phyloP scores from a whole-genome alignment of 2,888 invertebrate genomes.

The Acleris emargana region DNA sequence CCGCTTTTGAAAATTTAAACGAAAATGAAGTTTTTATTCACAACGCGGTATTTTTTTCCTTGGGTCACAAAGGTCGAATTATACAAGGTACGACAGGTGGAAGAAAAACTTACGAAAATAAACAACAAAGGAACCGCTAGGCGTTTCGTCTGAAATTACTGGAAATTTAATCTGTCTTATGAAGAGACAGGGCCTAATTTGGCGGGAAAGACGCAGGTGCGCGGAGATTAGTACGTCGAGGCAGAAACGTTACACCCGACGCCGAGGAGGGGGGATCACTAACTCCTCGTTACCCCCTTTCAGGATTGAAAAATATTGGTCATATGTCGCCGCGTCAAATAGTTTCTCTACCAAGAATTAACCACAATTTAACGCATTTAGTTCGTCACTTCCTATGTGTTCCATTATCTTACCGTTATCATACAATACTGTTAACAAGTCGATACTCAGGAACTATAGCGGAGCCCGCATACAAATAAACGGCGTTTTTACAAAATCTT shows the following conservation, averaged over 20 bases:
- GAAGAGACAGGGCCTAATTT: slow-evolving; percentile 22
- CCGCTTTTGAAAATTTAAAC: slow-evolving; percentile 6
- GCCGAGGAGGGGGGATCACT: slow-evolving; percentile 1
- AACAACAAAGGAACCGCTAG: slow-evolving; percentile 19
- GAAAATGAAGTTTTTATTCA: slow-evolving; percentile 11
- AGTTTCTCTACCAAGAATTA: neutral
- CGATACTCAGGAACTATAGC: slow-evolving; percentile 17
- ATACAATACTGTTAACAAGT: slow-evolving; percentile 24
- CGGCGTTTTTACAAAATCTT: slow-evolving; percentile 17
- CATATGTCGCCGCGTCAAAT: neutral
- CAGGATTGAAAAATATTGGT: slow-evolving; percentile 10
- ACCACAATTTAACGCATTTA: neutral
- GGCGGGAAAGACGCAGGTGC: slow-evolving; percentile 20
- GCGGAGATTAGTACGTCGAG: slow-evolving; percentile 6
- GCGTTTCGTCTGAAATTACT: slow-evolving; percentile 23
- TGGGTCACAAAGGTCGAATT: slow-evolving; percentile 13
- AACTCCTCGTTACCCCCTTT: slow-evolving; percentile 13
- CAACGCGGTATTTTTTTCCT: slow-evolving; percentile 12
- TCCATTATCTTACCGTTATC: slow-evolving; percentile 9
- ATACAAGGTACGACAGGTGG: slow-evolving; percentile 23
- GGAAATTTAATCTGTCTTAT: slow-evolving; percentile 20
- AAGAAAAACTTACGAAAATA: neutral
- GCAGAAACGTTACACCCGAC: neutral
- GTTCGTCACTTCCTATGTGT: slow-evolving; percentile 7
- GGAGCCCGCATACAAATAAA: slow-evolving; percentile 17